Evolutionary conservation across 2,113 vertebrate species (phyloP).

Genomic region (Lates calcarifer): DNA sequence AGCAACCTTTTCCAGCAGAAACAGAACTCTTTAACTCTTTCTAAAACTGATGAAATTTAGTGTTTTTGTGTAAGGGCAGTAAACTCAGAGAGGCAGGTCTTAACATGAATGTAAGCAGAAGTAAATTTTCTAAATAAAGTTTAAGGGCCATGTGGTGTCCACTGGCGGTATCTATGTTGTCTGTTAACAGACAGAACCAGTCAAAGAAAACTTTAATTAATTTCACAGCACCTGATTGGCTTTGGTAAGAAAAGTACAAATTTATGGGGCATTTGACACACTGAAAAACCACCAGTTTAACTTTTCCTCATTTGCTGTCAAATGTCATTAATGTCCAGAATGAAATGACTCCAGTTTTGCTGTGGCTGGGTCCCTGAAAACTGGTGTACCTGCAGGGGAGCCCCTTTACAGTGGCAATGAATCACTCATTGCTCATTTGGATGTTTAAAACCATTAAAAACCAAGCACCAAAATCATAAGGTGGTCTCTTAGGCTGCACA

Average conservation of each 20-base stretch:
- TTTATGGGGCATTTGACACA: background rate
- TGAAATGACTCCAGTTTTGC: background rate
- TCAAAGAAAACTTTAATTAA: background rate
- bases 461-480: background rate
- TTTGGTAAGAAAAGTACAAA: background rate
- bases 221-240: background rate
- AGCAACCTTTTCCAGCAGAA: conserved; percentile 4
- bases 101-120: background rate
- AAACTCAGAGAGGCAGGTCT: background rate
- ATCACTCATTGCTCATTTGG: background rate
- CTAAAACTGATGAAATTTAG: background rate
- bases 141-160: background rate
- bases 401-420: background rate
- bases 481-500: background rate
- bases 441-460: conserved; percentile 14
- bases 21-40: background rate
- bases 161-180: background rate
- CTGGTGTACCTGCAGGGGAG: background rate
- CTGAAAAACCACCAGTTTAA: background rate
- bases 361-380: background rate
- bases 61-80: background rate
- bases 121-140: background rate
- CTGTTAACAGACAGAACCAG: background rate
- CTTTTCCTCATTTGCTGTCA: background rate
- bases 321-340: background rate